These are phyloP conservation scores for Schmidtea mediterranea DNA, from an alignment of 1,140 invertebrate genomes.

Conservation along the genomic window DNA sequence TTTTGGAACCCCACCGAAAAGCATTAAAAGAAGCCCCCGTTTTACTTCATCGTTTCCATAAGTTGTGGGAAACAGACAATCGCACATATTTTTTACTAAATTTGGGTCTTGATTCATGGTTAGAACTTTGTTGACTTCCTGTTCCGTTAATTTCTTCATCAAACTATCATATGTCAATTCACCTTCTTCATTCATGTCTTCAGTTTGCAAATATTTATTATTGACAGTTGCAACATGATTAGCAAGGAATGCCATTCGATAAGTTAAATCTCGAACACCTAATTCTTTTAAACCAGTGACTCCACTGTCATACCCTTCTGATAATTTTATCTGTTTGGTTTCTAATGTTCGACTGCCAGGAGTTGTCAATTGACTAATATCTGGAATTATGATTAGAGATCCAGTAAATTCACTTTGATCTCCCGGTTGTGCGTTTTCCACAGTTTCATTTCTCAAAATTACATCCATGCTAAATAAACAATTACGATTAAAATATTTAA, in stretches of 20 bases:
- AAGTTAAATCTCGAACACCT: constrained; percentile 77
- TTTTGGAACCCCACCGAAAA: constrained; percentile 89
- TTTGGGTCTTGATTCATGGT: constrained; percentile 81
- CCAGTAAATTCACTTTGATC: constrained; percentile 77
- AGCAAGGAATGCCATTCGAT: constrained; percentile 72
- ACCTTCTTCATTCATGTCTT: constrained; percentile 14
- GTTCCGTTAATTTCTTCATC: constrained; percentile 69
- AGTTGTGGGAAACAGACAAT: constrained; percentile 76
- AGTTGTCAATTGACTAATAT: constrained; percentile 34
- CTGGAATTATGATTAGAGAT: constrained; percentile 83
- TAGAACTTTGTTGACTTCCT: constrained; percentile 80
- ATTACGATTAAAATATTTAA: not conserved
- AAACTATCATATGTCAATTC: constrained; percentile 51
- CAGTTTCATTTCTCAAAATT: constrained; percentile 73
- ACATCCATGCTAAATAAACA: constrained; percentile 49
- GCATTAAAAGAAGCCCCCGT: constrained; percentile 64
- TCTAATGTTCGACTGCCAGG: not conserved
- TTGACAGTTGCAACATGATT: constrained; percentile 63
- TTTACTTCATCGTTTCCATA: constrained; percentile 87
- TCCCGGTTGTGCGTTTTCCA: constrained; percentile 73
- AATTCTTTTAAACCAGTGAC: constrained; percentile 62
- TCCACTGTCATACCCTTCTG: constrained; percentile 37
- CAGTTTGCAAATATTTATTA: constrained; percentile 27
- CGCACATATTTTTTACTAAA: constrained; percentile 64
- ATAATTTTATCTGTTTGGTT: constrained; percentile 20